phyloP scores from a whole-genome alignment of 2,888 invertebrate species.

The Aporophyla lueneburgensis region DNA sequence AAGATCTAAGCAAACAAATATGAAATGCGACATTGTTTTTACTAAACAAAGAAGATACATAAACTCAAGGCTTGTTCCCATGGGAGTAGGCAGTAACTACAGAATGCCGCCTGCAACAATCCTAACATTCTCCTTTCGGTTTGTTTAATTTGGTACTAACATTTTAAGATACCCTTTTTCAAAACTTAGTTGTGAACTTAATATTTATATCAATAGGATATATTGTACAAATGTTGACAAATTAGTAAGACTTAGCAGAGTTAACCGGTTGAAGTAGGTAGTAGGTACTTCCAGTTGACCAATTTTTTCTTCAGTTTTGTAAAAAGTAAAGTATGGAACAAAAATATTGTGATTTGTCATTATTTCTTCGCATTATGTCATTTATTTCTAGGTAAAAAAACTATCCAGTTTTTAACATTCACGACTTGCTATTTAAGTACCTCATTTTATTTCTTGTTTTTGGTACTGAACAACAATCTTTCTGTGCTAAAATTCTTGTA shows the following conservation, averaged over 20 bases:
- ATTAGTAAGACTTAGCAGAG: background rate
- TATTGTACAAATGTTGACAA: background rate
- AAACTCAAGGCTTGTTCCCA: background rate
- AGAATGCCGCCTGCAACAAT: background rate
- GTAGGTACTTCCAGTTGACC: background rate
- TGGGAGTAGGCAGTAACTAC: background rate
- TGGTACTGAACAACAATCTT: background rate
- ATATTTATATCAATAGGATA: background rate
- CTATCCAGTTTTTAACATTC: background rate
- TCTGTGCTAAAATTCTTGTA: background rate
- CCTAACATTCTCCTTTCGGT: background rate
- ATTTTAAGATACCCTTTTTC: background rate
- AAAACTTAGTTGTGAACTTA: background rate
- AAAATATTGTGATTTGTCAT: background rate
- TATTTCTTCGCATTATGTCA: slow-evolving; percentile 7
- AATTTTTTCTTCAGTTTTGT: background rate
- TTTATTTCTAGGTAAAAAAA: slow-evolving; percentile 16
- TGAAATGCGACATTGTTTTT: too few relatives aligned
- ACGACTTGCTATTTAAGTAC: background rate
- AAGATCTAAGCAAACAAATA: too few relatives aligned
- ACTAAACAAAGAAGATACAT: background rate
- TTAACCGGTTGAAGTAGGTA: background rate
- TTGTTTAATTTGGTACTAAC: background rate
- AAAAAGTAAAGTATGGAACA: background rate
- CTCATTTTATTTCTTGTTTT: background rate